Percentiles rank a stretch among this genome's conserved stretches.
phyloP scores from a whole-genome alignment of 2,797 vertebrate genomes.

The Leptoclinus maculatus region DNA sequence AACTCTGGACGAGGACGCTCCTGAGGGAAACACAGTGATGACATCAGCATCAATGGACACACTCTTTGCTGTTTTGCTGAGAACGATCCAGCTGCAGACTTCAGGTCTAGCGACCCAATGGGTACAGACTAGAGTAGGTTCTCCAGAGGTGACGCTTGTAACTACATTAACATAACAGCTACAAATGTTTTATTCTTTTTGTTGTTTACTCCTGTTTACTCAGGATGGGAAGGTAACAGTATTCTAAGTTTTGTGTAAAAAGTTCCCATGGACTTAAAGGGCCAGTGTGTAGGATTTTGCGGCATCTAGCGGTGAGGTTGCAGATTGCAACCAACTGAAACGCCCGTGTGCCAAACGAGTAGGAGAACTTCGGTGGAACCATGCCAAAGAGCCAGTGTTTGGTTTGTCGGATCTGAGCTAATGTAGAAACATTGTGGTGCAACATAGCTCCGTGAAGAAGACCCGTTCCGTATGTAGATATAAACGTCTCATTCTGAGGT shows the following conservation, averaged over 20 bases:
- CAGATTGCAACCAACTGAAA: too few relatives aligned
- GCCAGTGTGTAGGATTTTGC: too few relatives aligned
- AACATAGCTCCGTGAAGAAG: too few relatives aligned
- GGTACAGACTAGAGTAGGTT: neutral
- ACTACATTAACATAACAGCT: neutral
- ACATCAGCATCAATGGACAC: slow-evolving; percentile 5
- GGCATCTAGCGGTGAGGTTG: too few relatives aligned
- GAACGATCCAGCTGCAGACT: neutral
- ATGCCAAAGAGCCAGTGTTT: too few relatives aligned
- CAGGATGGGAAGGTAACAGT: neutral
- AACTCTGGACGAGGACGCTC: slow-evolving; percentile 86
- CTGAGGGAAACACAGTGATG: slow-evolving; percentile 55
- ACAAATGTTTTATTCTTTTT: neutral
- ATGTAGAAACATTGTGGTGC: too few relatives aligned
- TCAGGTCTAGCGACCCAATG: neutral
- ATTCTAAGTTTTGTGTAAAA: neutral
- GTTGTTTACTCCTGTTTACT: neutral
- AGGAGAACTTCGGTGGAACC: too few relatives aligned
- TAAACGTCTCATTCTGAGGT: too few relatives aligned
- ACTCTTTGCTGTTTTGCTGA: neutral
- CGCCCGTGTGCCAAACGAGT: too few relatives aligned
- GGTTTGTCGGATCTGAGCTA: too few relatives aligned
- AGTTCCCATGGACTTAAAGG: too few relatives aligned
- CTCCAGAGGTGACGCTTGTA: neutral
- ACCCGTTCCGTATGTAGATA: too few relatives aligned